Evolutionary conservation across 2,888 invertebrate genomes (phyloP), one percentile per base, ranked within the genome.

Genomic region (Caenorhabditis sulstoni): DNA sequence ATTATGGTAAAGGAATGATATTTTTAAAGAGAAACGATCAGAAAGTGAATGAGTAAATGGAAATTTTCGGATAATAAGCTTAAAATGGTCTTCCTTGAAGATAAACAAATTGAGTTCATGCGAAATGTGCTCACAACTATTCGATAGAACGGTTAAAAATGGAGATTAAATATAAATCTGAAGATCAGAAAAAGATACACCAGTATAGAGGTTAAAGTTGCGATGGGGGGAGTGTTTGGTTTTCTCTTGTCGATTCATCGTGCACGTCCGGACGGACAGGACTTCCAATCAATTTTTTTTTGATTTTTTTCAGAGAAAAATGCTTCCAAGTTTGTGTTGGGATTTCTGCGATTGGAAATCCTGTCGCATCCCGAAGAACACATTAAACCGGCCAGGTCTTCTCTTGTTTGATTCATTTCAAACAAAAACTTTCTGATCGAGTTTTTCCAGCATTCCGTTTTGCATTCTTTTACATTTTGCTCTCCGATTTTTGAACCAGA

Each of bases 381-480:
- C 37, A 53, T 35, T 53, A 35, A 53, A 53, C 22, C 37, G 16
- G 3, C 16, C 5, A 41, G 35, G 35, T 35, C 18, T 37, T 18
- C 35, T 16, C 44, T 18, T 7, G 23, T 45, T 45, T 18, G 22
- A 39, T 22, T 0, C 16, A 57, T 58, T 53, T 77, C 49, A 77
- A 22, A 50, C 78, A 16, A 57, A 78, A 1, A 78, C 49, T 35
- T 71, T 78, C 16, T 71, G 71, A 5, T 78, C 78, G 18, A 78
- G 22, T 44, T 78, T 71, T 50, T 78, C 78, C 16, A 59, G 50
- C 47, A 78, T 23, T 22, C 86, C 86, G 14, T 83, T 83, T 62
- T 85, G 77, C 90, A 97, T 93, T 77, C 98, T 93, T 92, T 99
- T 99, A 91, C 96, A 96, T 92, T 99, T 99, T 86, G 99, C 99